Conservation (phyloP, 2,888 invertebrate genomes). For the Diarsia rubi region DNA sequence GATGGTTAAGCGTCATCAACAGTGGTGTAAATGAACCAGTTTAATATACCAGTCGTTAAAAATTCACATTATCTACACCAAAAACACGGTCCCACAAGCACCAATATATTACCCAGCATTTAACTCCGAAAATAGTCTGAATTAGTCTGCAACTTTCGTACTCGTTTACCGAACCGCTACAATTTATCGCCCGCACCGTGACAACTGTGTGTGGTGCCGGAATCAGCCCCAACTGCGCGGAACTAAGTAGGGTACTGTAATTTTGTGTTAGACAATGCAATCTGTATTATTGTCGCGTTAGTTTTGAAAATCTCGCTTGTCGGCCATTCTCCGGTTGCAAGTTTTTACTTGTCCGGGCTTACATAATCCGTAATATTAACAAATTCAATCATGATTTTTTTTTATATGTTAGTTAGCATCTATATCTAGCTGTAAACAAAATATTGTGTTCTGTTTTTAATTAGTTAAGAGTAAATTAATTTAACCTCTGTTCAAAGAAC, state of each 20-base stretch:
- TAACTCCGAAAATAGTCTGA: constrained; percentile 34
- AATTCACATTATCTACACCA: background rate
- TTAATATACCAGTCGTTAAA: constrained; percentile 1
- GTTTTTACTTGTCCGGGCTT: too few relatives aligned
- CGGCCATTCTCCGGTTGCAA: too few relatives aligned
- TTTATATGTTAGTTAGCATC: too few relatives aligned
- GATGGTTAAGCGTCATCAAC: too few relatives aligned
- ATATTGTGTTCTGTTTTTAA: too few relatives aligned
- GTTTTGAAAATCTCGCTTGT: too few relatives aligned
- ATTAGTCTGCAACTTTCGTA: constrained; percentile 49
- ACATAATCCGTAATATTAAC: too few relatives aligned
- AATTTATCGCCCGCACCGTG: constrained; percentile 41
- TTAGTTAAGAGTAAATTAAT: too few relatives aligned
- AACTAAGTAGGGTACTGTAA: constrained; percentile 47
- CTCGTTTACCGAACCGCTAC: constrained; percentile 15
- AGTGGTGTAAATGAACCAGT: background rate
- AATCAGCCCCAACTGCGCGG: constrained; percentile 32
- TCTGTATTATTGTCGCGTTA: constrained; percentile 15
- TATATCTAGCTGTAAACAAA: too few relatives aligned
- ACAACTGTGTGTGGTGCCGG: constrained; percentile 47
- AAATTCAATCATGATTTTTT: too few relatives aligned
- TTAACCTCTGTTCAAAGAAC: too few relatives aligned
- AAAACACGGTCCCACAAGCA: background rate
- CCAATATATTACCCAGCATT: constrained; percentile 18
- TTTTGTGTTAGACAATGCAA: constrained; percentile 32